phyloP scores from a whole-genome alignment of 2,888 invertebrate species.

The Chalcosyrphus nemorum region DNA sequence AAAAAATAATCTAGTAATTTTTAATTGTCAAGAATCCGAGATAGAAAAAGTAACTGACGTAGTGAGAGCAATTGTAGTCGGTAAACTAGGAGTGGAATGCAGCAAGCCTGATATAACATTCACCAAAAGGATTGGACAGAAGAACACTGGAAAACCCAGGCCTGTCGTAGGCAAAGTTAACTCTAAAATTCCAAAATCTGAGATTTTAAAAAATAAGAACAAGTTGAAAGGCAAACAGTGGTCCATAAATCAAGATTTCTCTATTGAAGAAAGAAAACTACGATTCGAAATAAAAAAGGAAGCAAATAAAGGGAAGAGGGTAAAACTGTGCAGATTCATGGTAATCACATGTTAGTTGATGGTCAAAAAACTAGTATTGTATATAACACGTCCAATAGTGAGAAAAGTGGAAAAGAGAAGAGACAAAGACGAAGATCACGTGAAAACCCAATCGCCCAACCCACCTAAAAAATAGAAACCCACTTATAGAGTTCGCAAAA shows the following conservation, averaged over 20 bases:
- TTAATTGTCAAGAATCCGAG: too few relatives aligned
- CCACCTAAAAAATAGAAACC: background rate
- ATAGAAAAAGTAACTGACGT: too few relatives aligned
- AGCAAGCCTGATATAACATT: background rate
- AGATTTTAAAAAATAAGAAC: too few relatives aligned
- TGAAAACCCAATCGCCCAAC: background rate
- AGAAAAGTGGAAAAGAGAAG: background rate
- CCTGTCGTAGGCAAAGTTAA: background rate
- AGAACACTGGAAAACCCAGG: too few relatives aligned
- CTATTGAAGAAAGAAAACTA: background rate
- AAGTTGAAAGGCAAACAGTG: background rate
- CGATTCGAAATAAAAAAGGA: background rate
- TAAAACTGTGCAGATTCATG: background rate
- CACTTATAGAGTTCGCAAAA: background rate
- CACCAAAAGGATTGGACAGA: too few relatives aligned
- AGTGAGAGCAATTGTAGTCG: too few relatives aligned
- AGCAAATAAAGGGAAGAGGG: background rate
- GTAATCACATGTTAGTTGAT: background rate
- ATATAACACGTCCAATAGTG: background rate
- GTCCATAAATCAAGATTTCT: background rate
- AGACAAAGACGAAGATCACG: background rate
- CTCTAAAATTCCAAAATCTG: background rate
- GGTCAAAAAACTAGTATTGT: background rate
- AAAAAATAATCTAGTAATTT: too few relatives aligned
- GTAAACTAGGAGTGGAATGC: background rate